Evolutionary conservation across 2,113 vertebrate species (phyloP).

Genomic region (Psephotus haematonotus): DNA sequence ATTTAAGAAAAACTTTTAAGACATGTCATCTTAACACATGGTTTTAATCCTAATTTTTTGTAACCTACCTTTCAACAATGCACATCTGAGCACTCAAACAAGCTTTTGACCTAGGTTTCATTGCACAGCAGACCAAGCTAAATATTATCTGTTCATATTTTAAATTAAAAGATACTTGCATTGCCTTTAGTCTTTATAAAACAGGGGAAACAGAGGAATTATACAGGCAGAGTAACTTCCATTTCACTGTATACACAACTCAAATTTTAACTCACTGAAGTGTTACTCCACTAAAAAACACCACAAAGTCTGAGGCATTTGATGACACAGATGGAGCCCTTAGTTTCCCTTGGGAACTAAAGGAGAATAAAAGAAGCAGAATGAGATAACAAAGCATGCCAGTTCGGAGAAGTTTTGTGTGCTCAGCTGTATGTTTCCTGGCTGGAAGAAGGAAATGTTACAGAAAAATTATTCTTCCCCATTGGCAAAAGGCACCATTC

Average conservation of each 20-base stretch:
- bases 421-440: neutral
- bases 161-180: neutral
- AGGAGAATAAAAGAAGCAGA: neutral
- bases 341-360: neutral
- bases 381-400: neutral
- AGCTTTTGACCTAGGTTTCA: neutral
- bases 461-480: neutral
- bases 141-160: neutral
- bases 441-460: neutral
- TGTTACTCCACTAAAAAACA: neutral
- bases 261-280: neutral
- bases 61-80: neutral
- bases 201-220: neutral
- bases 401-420: neutral
- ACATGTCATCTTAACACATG: neutral
- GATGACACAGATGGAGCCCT: neutral
- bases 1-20: neutral
- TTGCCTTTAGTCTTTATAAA: neutral
- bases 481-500: neutral
- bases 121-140: neutral
- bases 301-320: neutral
- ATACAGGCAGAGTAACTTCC: neutral
- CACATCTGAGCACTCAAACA: neutral
- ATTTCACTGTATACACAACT: neutral
- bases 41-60: neutral